These are phyloP conservation scores for Calephelis nemesis DNA, from an alignment of 1,140 invertebrate species.

Conservation along the genomic window DNA sequence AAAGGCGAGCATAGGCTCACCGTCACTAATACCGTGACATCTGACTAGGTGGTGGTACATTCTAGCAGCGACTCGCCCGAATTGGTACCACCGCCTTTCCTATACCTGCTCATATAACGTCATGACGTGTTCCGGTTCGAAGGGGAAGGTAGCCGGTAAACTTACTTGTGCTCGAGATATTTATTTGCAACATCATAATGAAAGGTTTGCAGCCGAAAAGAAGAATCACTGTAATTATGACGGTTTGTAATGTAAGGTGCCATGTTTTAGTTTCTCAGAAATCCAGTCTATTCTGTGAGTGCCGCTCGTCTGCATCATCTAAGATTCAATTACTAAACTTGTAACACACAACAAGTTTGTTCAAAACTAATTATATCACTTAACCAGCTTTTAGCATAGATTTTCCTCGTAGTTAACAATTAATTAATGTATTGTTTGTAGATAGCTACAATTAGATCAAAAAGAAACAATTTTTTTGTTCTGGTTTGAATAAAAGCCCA, in stretches of 20 bases:
- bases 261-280: neutral
- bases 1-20: too few species aligned
- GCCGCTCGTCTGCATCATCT: slow-evolving; percentile 2
- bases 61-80: too few species aligned
- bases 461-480: too few species aligned
- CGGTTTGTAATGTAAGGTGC: neutral
- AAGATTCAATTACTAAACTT: slow-evolving; percentile 16
- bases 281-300: neutral
- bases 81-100: too few species aligned
- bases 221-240: neutral
- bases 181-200: too few species aligned
- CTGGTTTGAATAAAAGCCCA: too few species aligned
- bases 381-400: slow-evolving; percentile 7
- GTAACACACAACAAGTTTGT: slow-evolving; percentile 11
- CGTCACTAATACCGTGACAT: too few species aligned
- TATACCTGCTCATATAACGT: too few species aligned
- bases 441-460: neutral
- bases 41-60: too few species aligned
- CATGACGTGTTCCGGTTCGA: too few species aligned
- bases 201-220: neutral
- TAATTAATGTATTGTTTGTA: neutral
- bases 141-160: too few species aligned
- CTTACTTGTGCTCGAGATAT: too few species aligned
- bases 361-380: slow-evolving; percentile 13
- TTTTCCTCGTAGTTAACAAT: slow-evolving; percentile 2